These are phyloP conservation scores for Leptodactylus fallax DNA, from an alignment of 2,797 vertebrate genomes.

Conservation along the genomic window DNA sequence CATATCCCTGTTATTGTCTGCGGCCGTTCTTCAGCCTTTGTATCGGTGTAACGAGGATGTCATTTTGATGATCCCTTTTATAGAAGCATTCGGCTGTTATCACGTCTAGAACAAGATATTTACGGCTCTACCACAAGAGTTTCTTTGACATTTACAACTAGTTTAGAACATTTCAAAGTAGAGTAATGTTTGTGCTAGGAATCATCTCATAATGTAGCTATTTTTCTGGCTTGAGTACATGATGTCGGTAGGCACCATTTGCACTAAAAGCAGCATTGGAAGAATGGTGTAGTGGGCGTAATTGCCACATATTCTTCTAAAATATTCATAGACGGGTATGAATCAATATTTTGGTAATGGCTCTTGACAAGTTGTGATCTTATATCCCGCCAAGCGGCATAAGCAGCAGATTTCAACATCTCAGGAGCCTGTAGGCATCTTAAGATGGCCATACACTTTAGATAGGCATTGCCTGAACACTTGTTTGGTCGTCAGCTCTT, in stretches of 20 bases:
- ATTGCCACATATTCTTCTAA: not conserved
- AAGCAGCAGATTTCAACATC: no score
- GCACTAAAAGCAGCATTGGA: not conserved
- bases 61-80: conserved; percentile 53
- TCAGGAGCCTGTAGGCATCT: no score
- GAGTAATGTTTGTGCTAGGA: not conserved
- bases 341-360: not conserved
- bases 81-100: conserved; percentile 36
- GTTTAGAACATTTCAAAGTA: conserved; percentile 17
- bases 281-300: not conserved
- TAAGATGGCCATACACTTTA: no score
- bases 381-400: no score
- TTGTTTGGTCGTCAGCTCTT: no score
- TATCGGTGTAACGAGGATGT: conserved; percentile 46
- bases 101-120: conserved; percentile 35
- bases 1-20: conserved; percentile 28
- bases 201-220: not conserved
- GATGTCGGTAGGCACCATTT: not conserved
- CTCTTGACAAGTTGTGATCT: no score
- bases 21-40: not conserved
- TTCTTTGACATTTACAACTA: conserved; percentile 32
- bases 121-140: conserved; percentile 25
- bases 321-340: not conserved
- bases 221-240: not conserved
- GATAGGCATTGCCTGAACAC: no score